Evolutionary conservation across 2,888 invertebrate genomes (phyloP).

Genomic region (Ennomos erosarius): DNA sequence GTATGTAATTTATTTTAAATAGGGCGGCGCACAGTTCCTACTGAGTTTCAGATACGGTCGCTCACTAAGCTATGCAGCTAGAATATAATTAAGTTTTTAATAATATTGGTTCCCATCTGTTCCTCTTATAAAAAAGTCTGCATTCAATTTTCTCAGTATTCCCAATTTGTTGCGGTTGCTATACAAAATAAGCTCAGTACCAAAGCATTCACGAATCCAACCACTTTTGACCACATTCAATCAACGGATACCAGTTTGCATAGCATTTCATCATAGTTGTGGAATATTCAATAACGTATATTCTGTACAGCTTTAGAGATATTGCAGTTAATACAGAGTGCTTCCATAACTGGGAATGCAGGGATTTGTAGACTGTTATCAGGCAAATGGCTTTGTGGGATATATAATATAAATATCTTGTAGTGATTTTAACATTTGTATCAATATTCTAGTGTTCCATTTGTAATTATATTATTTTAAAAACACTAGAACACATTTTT

Average conservation of each 20-base stretch:
- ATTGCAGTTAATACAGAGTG: constrained; percentile 7
- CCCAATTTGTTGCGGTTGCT: not conserved
- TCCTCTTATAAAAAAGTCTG: no score
- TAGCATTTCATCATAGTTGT: constrained; percentile 6
- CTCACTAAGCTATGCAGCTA: no score
- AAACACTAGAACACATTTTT: no score
- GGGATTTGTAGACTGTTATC: constrained; percentile 8
- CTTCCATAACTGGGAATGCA: constrained; percentile 1
- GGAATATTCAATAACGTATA: not conserved
- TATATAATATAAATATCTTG: not conserved
- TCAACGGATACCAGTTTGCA: constrained; percentile 14
- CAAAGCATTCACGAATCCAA: constrained; percentile 9
- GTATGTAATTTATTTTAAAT: no score
- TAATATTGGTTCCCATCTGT: no score
- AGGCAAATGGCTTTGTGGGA: not conserved
- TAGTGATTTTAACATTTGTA: no score
- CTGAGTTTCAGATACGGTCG: no score
- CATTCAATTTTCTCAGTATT: no score
- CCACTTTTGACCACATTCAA: constrained; percentile 19
- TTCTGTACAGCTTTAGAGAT: not conserved
- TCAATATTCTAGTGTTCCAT: no score
- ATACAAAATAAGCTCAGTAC: not conserved
- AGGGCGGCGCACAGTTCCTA: no score
- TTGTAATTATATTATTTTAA: no score
- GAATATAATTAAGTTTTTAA: no score